Base-by-base conservation (phyloP, 2,888 invertebrate genomes). In the Margaritifera margaritifera region DNA sequence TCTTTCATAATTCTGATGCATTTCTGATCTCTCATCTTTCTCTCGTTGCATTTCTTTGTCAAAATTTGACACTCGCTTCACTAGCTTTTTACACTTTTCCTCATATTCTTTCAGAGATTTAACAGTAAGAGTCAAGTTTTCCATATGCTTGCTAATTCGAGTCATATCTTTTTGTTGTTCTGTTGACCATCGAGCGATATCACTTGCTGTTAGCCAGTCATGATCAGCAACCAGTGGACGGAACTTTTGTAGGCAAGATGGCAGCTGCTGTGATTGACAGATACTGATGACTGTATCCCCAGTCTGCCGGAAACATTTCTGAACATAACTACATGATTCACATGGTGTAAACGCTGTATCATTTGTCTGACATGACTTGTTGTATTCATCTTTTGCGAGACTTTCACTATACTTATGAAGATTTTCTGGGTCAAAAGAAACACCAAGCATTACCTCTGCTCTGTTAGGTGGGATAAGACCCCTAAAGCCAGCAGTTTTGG, bases 261-360 rank as follows among this genome's bases (percentile, higher is more conserved):
- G 87, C 31, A 89, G 81, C 31, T 84, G 85, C 64, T 89, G 87
- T n/a, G 81, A 79, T 63, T 85, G 78, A 72, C 89, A 89, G 20
- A 87, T 75, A 24, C 81, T 77, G 2, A 86, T 78, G 15, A 89
- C 75, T 22, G 77, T 66, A 24, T 86, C 85, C 0, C 87, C 87
- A 50, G 85, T 80, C 64, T 84, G 83, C 22, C 83, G 75, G 64
- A 89, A 80, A 77, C 81, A 83, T 59, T 80, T 82, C 79, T 90
- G 90, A n/a, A 88, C 86, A 20, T 84, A 65, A 56, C 83, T 80
- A 77, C 90, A 90, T 0, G 87, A 80, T 66, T 89, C 89, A 80
- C 90, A 90, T 6, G 89, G 89, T 1, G 87, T 85, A 79, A 90
- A 89, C 0, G 88, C 86, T 5, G 90, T 88, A 71, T 90, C 90